phyloP scores from a whole-genome alignment of 1,140 invertebrate species.

The Elymnias hypermnestra region DNA sequence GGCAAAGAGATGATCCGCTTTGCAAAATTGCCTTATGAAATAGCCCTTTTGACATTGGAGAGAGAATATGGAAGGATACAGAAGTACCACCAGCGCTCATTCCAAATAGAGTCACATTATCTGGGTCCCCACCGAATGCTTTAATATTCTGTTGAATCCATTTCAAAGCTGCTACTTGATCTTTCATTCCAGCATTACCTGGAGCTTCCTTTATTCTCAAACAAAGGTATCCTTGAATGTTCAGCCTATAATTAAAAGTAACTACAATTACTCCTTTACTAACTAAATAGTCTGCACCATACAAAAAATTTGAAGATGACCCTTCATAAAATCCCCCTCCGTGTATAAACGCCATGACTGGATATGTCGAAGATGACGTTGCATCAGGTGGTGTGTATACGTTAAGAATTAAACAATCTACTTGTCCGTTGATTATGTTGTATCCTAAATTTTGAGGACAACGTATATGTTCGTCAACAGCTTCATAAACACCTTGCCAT shows the following conservation, averaged over 20 bases:
- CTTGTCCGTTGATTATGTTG: conserved; percentile 38
- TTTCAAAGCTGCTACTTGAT: conserved; percentile 64
- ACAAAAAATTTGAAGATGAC: conserved; percentile 49
- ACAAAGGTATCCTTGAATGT: conserved; percentile 73
- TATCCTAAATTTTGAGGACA: conserved; percentile 60
- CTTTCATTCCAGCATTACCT: conserved; percentile 72
- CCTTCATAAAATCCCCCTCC: conserved; percentile 78
- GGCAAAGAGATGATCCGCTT: conserved; percentile 71
- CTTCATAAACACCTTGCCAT: conserved; percentile 78
- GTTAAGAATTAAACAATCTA: conserved; percentile 64
- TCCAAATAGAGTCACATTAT: conserved; percentile 69
- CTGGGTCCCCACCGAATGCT: conserved; percentile 65
- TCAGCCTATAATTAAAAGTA: conserved; percentile 86
- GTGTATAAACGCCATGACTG: conserved; percentile 78
- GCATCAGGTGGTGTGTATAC: conserved; percentile 60
- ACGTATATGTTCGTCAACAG: conserved; percentile 71
- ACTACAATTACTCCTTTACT: conserved; percentile 82
- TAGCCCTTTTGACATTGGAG: conserved; percentile 72
- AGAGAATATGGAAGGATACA: conserved; percentile 73
- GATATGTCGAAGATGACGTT: conserved; percentile 23
- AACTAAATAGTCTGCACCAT: conserved; percentile 77
- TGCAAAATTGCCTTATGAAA: conserved; percentile 77
- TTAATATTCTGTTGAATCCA: conserved; percentile 65
- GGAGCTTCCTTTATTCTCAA: conserved; percentile 58
- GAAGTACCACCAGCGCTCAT: conserved; percentile 69